phyloP scores from a whole-genome alignment of 1,140 invertebrate genomes.

The Vollenhovia emeryi region DNA sequence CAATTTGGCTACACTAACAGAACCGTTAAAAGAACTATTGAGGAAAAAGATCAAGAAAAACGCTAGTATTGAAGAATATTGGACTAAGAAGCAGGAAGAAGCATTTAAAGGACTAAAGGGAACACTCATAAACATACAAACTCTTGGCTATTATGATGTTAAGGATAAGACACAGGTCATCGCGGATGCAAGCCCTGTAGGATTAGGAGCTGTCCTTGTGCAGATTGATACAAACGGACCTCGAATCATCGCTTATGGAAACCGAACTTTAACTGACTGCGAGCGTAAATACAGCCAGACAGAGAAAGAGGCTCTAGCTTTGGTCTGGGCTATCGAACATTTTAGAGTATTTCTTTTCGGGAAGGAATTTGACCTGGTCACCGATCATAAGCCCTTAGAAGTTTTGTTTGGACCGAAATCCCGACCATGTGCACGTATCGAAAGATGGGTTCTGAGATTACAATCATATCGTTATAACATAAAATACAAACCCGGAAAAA shows the following conservation, averaged over 20 bases:
- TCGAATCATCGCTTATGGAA: neutral
- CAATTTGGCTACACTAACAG: too few relatives aligned
- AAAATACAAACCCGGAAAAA: neutral
- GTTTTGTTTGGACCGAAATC: neutral
- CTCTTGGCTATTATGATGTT: neutral
- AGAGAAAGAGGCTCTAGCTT: neutral
- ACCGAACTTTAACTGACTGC: neutral
- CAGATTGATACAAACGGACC: neutral
- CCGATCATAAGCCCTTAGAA: neutral
- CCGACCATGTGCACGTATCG: neutral
- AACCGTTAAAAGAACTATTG: neutral
- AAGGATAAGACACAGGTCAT: neutral
- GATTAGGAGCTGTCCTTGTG: neutral
- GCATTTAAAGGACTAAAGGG: neutral
- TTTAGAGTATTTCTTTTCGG: neutral
- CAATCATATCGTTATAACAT: neutral
- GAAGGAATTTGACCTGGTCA: neutral
- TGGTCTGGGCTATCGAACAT: neutral
- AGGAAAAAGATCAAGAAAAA: neutral
- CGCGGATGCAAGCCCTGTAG: neutral
- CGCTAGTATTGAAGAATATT: neutral
- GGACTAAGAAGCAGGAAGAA: neutral
- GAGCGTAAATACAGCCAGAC: neutral
- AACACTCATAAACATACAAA: neutral
- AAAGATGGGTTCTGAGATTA: neutral